Percentiles rank a stretch among this genome's conserved stretches.
These are phyloP conservation scores for Exephanes ischioxanthus DNA, from an alignment of 2,888 invertebrate genomes.

Conservation along the genomic window DNA sequence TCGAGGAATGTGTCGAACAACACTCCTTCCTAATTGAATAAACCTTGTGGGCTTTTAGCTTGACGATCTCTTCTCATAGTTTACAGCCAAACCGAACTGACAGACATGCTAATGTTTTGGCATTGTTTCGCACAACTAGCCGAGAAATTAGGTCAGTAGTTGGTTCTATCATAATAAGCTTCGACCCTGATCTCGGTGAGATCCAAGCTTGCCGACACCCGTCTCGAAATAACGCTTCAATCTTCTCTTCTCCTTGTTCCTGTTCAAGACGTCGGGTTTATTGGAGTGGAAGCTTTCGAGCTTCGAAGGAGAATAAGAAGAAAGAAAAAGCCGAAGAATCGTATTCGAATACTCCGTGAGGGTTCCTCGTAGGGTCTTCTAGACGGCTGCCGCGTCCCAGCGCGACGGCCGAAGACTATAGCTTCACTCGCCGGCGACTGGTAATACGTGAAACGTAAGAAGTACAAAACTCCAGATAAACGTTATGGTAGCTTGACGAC, in stretches of 20 bases:
- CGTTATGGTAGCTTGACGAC: neutral
- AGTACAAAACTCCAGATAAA: constrained; percentile 42
- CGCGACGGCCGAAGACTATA: constrained; percentile 2
- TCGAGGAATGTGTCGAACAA: neutral
- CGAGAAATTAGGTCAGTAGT: constrained; percentile 55
- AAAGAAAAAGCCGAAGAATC: neutral
- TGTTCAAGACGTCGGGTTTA: constrained; percentile 11
- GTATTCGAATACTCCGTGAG: neutral
- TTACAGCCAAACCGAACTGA: neutral
- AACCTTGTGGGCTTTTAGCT: neutral
- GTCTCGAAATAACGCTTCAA: constrained; percentile 39
- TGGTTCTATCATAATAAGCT: constrained; percentile 44
- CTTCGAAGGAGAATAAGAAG: neutral
- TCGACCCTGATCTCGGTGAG: constrained; percentile 51
- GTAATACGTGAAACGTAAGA: constrained; percentile 53
- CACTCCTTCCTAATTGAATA: neutral
- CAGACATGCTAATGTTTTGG: constrained; percentile 25
- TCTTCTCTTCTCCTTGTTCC: constrained; percentile 25
- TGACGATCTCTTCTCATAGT: neutral
- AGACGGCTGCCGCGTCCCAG: neutral
- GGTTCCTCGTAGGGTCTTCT: neutral
- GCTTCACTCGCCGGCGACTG: constrained; percentile 9
- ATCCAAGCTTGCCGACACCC: constrained; percentile 12
- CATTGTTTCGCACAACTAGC: constrained; percentile 52
- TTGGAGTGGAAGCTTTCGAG: constrained; percentile 14